Conservation (phyloP, 2,113 vertebrate genomes). For the Oncorhynchus kisutch region DNA sequence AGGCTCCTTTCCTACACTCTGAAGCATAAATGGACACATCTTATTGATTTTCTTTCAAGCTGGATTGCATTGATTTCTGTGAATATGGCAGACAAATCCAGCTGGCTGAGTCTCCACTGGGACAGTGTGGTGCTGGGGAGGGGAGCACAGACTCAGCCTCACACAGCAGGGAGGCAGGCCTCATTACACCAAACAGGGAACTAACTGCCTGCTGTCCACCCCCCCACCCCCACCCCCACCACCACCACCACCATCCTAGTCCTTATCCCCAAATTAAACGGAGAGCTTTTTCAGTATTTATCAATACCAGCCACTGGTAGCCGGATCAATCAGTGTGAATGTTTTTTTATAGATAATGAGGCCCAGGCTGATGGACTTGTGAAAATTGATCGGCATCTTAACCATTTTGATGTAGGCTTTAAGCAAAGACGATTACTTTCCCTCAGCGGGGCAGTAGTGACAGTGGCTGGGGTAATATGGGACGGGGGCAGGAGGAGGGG, state of each 20-base stretch:
- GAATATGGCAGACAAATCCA: slow-evolving; percentile 91
- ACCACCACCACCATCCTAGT: slow-evolving; percentile 63
- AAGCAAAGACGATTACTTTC: slow-evolving; percentile 71
- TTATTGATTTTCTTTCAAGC: slow-evolving; percentile 98
- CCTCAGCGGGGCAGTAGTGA: slow-evolving; percentile 47
- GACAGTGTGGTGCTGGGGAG: slow-evolving; percentile 57
- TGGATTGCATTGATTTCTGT: slow-evolving; percentile 85
- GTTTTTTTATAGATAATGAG: slow-evolving; percentile 80
- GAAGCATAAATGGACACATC: slow-evolving; percentile 92
- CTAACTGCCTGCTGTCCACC: slow-evolving; percentile 76
- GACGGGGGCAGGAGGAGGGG: slow-evolving; percentile 36
- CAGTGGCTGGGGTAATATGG: slow-evolving; percentile 65
- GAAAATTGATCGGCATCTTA: slow-evolving; percentile 77
- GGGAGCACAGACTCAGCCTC: slow-evolving; percentile 71
- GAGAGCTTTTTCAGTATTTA: slow-evolving; percentile 90
- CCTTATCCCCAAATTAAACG: slow-evolving; percentile 77
- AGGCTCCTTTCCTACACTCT: slow-evolving; percentile 82
- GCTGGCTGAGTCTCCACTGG: slow-evolving; percentile 82
- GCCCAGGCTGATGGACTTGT: slow-evolving; percentile 68
- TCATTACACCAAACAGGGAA: slow-evolving; percentile 82
- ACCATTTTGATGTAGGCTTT: slow-evolving; percentile 60
- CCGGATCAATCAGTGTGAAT: slow-evolving; percentile 76
- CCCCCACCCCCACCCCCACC: slow-evolving; percentile 42
- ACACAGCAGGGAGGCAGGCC: slow-evolving; percentile 77
- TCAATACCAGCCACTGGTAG: slow-evolving; percentile 80